Evolutionary conservation across 2,113 vertebrate genomes (phyloP).

Genomic region (Halcyon senegalensis): DNA sequence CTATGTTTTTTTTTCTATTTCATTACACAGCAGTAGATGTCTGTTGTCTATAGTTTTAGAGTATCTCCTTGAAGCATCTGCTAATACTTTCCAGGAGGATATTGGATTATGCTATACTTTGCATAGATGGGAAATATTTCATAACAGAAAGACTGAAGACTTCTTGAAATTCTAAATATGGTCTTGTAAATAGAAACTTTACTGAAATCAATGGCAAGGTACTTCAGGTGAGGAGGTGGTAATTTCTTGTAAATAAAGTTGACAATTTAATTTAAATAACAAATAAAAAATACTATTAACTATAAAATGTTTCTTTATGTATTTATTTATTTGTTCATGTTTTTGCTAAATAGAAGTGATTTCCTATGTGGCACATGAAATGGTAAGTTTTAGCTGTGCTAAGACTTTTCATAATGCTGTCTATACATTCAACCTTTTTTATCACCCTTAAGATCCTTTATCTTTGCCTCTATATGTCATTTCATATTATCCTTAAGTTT

Average conservation of each 20-base stretch:
- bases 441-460: not conserved
- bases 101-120: not conserved
- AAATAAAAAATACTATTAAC: too few relatives aligned
- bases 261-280: not conserved
- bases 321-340: too few relatives aligned
- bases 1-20: not conserved
- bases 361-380: not conserved
- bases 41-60: not conserved
- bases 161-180: not conserved
- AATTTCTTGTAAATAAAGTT: not conserved
- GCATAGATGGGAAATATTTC: not conserved
- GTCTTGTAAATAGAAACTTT: not conserved
- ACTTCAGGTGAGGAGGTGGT: not conserved
- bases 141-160: not conserved
- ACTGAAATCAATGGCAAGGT: not conserved
- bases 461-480: too few relatives aligned
- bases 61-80: not conserved
- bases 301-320: too few relatives aligned
- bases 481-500: not conserved
- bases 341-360: not conserved
- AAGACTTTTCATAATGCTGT: not conserved
- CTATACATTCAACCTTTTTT: not conserved
- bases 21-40: not conserved
- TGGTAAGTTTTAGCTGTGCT: not conserved
- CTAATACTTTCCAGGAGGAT: not conserved